A percentile compares a stretch with the other conserved stretches of the same genome.
Evolutionary conservation across 2,888 invertebrate species (phyloP).

Genomic region (Melipona beecheii): DNA sequence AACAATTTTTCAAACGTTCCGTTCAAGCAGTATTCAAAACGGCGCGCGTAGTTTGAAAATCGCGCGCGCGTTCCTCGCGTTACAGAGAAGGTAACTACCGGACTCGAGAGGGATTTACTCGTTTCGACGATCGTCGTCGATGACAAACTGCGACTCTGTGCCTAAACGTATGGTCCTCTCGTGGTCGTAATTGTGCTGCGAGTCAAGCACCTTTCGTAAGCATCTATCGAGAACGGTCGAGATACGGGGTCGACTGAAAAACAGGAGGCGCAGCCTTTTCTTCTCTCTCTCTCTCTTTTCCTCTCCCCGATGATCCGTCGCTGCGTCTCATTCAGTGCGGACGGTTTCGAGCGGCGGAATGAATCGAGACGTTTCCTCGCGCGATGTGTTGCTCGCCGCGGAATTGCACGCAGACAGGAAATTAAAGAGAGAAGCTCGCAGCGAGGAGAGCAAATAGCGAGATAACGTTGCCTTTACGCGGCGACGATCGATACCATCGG

Average conservation of each 20-base stretch:
- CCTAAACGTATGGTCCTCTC: not conserved
- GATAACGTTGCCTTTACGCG: not conserved
- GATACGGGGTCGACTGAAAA: not conserved
- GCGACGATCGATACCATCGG: not conserved
- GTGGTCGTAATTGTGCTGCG: not conserved
- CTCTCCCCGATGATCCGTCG: not conserved
- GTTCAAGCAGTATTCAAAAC: too few relatives aligned
- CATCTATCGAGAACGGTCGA: not conserved
- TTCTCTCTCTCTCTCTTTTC: too few relatives aligned
- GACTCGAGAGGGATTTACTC: too few relatives aligned
- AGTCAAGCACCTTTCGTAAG: not conserved
- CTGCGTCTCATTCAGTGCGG: not conserved
- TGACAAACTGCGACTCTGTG: not conserved
- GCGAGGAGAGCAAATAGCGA: slow-evolving; percentile 5
- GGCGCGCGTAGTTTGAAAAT: too few relatives aligned
- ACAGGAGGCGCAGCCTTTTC: not conserved
- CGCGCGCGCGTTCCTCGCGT: too few relatives aligned
- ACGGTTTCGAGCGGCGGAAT: not conserved
- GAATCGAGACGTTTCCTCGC: not conserved
- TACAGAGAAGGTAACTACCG: too few relatives aligned
- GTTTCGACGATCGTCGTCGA: too few relatives aligned
- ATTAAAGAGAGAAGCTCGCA: not conserved
- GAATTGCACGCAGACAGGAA: slow-evolving; percentile 5
- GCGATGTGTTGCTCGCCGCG: not conserved
- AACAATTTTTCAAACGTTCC: too few relatives aligned